Evolutionary conservation across 2,113 vertebrate genomes (phyloP).

Genomic region (Phodopus roborovskii): DNA sequence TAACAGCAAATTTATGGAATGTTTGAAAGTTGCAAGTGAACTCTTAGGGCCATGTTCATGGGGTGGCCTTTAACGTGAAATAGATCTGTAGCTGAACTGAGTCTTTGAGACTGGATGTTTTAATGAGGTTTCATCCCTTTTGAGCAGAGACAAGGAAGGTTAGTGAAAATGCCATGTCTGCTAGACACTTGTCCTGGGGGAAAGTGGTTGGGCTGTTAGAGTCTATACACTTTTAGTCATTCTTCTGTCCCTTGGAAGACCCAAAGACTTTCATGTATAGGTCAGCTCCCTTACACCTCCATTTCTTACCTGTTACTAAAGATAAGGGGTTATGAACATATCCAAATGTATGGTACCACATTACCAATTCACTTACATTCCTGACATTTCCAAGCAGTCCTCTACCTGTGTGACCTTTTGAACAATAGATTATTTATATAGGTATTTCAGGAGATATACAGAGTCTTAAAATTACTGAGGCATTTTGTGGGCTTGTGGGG

Average conservation of each 20-base stretch:
- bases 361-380: conserved; percentile 68
- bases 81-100: conserved; percentile 49
- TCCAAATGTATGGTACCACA: conserved; percentile 61
- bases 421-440: conserved; percentile 73
- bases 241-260: neutral
- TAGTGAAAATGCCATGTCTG: conserved; percentile 67
- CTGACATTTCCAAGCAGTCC: conserved; percentile 67
- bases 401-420: conserved; percentile 75
- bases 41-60: conserved; percentile 55
- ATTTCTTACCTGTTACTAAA: neutral
- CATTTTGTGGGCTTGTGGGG: conserved; percentile 66
- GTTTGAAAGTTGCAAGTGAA: conserved; percentile 72
- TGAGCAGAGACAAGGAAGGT: conserved; percentile 29
- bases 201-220: neutral
- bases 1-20: conserved; percentile 64
- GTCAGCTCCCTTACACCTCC: neutral
- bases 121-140: conserved; percentile 68
- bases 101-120: conserved; percentile 39
- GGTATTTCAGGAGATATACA: conserved; percentile 65
- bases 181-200: conserved; percentile 24
- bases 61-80: conserved; percentile 75
- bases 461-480: conserved; percentile 73
- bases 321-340: conserved; percentile 61
- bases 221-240: neutral
- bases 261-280: neutral